phyloP scores from a whole-genome alignment of 30 jellyfish, hydroid and myxozoan genomes.

The Cassiopea andromeda region DNA sequence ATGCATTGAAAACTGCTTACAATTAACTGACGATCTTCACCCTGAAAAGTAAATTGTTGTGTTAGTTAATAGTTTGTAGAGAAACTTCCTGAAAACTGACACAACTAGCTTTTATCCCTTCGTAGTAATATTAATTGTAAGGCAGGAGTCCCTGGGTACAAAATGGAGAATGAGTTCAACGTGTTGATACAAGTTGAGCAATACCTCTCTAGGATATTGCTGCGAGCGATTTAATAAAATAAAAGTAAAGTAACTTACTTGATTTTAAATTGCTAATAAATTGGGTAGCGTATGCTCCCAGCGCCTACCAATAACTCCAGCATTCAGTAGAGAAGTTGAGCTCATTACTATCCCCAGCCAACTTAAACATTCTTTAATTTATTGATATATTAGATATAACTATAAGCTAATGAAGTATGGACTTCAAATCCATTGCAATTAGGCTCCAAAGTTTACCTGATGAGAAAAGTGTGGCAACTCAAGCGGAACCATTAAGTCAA shows the following conservation, averaged over 20 bases:
- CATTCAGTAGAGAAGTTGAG: neutral
- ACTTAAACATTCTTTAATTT: neutral
- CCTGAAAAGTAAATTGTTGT: neutral
- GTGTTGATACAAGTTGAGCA: too few relatives aligned
- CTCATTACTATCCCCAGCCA: neutral
- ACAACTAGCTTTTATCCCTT: too few relatives aligned
- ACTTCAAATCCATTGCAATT: neutral
- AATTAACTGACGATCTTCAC: neutral
- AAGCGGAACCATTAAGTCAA: constrained; percentile 29
- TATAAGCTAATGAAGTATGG: too few relatives aligned
- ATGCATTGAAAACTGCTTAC: neutral
- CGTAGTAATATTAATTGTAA: too few relatives aligned
- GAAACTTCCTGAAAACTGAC: neutral
- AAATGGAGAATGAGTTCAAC: too few relatives aligned
- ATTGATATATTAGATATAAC: neutral
- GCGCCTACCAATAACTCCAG: constrained; percentile 6
- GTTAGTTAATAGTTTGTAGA: neutral
- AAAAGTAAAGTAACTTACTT: too few relatives aligned
- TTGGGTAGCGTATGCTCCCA: neutral
- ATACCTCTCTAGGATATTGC: too few relatives aligned
- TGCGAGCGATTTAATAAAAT: too few relatives aligned
- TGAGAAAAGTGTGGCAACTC: neutral
- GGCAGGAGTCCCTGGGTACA: too few relatives aligned
- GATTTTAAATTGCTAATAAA: too few relatives aligned
- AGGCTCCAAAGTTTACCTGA: neutral